Evolutionary conservation across 1,140 invertebrate genomes (phyloP), one percentile per base, ranked within the genome.

Genomic region (Drosophila varians): DNA sequence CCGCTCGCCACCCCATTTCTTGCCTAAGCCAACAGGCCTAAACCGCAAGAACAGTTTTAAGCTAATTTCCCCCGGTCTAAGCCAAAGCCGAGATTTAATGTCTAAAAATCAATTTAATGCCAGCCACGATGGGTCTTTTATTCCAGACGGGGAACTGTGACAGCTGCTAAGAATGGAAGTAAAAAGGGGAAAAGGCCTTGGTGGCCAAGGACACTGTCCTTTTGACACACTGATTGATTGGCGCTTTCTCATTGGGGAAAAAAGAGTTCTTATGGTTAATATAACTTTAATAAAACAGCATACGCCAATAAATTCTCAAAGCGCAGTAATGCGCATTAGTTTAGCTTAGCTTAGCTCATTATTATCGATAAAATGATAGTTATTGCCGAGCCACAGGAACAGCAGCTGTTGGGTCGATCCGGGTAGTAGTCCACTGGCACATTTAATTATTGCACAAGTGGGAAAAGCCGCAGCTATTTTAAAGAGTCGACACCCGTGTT

Each of bases 101-200:
- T 61, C 74, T 82, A 69, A 83, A 80, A 82, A 82, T 82, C 78
- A 82, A 83, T 82, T 83, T 57, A 77, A 73, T 61, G 61, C 40
- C 69, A 46, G 40, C 40, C 9, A 31, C 48, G 43, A 57, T 34
- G 43, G 46, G 52, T 55, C 53, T 58, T 28, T 18, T 7, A 7
- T 31, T 38, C 42, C 45, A 40, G 43, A 9, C 9, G 34, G 57
- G 45, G 60, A 66, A 66, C 60, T 14, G 45, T 45, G 61, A 53
- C 62, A 66, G 62, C 62, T 66, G 60, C 38, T 9, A 2, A 9
- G 9, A 19, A 6, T 42, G 36, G 60, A 19, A 11, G 8, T 12
- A 12, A 9, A 47, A 26, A 9, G 58, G n/a, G 21, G 45, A 38
- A 12, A 21, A 26, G 23, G 26, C 61, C 46, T 34, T 26, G 14